phyloP scores from a whole-genome alignment of 2,113 vertebrate species.

The Mellivora capensis region DNA sequence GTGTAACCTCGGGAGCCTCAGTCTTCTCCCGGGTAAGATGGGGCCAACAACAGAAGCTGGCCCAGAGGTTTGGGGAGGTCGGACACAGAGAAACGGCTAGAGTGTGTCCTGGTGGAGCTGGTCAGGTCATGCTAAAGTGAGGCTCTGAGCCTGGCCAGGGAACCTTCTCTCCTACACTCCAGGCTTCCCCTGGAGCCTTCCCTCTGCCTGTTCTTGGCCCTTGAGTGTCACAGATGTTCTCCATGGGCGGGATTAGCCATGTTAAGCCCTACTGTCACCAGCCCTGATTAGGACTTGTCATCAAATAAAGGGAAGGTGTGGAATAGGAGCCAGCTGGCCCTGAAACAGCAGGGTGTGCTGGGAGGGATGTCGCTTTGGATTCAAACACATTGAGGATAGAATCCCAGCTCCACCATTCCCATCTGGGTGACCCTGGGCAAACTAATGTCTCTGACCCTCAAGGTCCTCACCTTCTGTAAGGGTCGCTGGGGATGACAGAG shows the following conservation, averaged over 20 bases:
- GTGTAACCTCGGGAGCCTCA: background rate
- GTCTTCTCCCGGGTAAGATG: background rate
- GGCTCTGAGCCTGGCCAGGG: background rate
- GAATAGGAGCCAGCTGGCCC: background rate
- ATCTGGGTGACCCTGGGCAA: background rate
- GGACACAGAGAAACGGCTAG: background rate
- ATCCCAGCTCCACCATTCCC: background rate
- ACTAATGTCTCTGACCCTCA: background rate
- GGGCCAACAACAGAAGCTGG: background rate
- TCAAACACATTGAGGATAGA: background rate
- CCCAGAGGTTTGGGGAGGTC: background rate
- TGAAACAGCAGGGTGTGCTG: background rate
- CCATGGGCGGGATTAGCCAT: background rate
- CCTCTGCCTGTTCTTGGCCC: background rate
- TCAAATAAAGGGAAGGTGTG: background rate
- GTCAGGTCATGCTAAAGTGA: background rate
- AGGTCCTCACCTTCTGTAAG: background rate
- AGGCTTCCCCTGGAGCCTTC: background rate
- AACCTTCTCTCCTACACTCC: background rate
- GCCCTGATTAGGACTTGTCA: slow-evolving; percentile 31
- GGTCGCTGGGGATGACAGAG: background rate
- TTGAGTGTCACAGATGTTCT: background rate
- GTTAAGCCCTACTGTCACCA: slow-evolving; percentile 39
- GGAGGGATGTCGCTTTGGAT: background rate
- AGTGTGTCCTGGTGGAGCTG: accelerated